These are phyloP conservation scores for Squalus acanthias DNA, from an alignment of 2,797 vertebrate genomes.

Conservation along the genomic window DNA sequence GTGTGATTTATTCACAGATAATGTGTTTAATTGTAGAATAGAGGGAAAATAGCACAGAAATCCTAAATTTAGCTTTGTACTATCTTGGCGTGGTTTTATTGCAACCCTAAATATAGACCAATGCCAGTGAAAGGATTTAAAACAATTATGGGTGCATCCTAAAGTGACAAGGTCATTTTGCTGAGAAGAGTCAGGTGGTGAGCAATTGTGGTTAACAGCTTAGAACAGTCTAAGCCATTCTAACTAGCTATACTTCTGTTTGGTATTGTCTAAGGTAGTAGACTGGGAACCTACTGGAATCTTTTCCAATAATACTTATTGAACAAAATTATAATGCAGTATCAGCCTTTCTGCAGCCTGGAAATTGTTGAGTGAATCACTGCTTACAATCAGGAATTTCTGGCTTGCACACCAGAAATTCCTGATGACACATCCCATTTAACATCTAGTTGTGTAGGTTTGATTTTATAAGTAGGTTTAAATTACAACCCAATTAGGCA, in stretches of 20 bases:
- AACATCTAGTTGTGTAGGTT: neutral
- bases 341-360: slow-evolving; percentile 27
- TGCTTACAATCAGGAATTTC: slow-evolving; percentile 26
- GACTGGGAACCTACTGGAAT: neutral
- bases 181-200: neutral
- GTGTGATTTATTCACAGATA: neutral
- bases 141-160: slow-evolving; percentile 5
- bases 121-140: slow-evolving; percentile 22
- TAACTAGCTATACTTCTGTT: neutral
- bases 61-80: slow-evolving; percentile 1
- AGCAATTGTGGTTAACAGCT: neutral
- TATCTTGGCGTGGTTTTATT: neutral
- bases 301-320: neutral
- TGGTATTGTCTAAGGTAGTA: slow-evolving; percentile 4
- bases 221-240: neutral
- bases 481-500: neutral
- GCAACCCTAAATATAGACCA: slow-evolving; percentile 12
- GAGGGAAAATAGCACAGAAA: neutral
- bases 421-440: neutral
- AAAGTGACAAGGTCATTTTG: slow-evolving; percentile 30
- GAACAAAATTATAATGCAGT: slow-evolving; percentile 14
- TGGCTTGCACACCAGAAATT: slow-evolving; percentile 14
- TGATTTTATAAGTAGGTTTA: neutral
- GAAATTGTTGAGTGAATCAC: slow-evolving; percentile 33
- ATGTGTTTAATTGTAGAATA: neutral